Conservation (phyloP, 2,888 invertebrate genomes). For the Ellobium chinense region DNA sequence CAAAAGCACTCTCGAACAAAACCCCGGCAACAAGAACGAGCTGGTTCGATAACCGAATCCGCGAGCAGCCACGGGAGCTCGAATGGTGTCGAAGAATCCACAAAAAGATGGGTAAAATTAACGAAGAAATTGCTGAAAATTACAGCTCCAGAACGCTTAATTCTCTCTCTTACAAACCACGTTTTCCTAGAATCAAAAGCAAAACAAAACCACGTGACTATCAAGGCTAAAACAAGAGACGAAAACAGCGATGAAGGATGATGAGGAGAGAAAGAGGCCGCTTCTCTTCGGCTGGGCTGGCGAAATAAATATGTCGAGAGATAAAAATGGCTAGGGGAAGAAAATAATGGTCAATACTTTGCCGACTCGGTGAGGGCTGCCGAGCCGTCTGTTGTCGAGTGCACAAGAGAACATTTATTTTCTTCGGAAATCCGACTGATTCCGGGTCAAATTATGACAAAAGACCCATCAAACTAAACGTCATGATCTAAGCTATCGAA, state of each 20-base stretch:
- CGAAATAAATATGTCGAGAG: slow-evolving; percentile 47
- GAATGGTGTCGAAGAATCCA: neutral
- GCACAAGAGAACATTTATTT: slow-evolving; percentile 40
- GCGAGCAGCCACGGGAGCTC: neutral
- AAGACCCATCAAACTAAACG: slow-evolving; percentile 37
- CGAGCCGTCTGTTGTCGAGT: neutral
- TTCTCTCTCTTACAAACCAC: neutral
- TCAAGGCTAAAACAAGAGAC: neutral
- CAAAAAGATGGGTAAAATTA: neutral
- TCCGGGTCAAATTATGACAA: slow-evolving; percentile 45
- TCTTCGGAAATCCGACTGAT: slow-evolving; percentile 41
- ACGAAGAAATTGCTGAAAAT: neutral
- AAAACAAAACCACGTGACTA: slow-evolving; percentile 42
- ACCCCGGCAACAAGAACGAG: neutral
- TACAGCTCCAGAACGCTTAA: neutral
- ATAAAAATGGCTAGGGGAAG: slow-evolving; percentile 53
- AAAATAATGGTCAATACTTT: slow-evolving; percentile 52
- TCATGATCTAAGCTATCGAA: slow-evolving; percentile 8
- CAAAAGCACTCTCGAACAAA: neutral
- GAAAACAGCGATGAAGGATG: slow-evolving; percentile 11
- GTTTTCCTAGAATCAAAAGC: slow-evolving; percentile 20
- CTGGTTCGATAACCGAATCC: neutral
- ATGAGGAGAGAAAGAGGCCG: neutral
- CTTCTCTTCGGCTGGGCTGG: neutral
- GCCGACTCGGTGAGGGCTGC: slow-evolving; percentile 24